Conservation (phyloP, 2,888 invertebrate genomes). For the Adelognathus sp. region DNA sequence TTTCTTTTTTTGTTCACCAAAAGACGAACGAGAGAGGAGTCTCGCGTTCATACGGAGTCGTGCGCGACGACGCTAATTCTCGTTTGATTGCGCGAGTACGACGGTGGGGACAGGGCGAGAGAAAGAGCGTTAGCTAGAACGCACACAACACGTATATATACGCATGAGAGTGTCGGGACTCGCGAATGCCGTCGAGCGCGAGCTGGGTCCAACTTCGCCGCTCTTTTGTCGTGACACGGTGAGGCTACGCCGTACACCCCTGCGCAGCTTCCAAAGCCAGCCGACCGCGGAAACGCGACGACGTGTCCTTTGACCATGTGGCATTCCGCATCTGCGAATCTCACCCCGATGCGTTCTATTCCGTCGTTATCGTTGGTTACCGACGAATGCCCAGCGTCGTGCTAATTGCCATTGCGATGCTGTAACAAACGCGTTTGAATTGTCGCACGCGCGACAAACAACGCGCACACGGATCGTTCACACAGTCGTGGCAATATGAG, state of each 20-base stretch:
- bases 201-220: slow-evolving; percentile 54
- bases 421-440: slow-evolving; percentile 24
- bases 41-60: slow-evolving; percentile 41
- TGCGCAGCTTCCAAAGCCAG: slow-evolving; percentile 26
- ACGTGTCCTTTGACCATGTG: slow-evolving; percentile 56
- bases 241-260: slow-evolving; percentile 5
- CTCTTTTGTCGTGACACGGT: slow-evolving; percentile 54
- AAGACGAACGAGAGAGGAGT: slow-evolving; percentile 10
- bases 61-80: slow-evolving; percentile 52
- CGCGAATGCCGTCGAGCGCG: slow-evolving; percentile 36
- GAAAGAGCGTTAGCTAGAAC: slow-evolving; percentile 36
- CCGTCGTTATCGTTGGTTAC: slow-evolving; percentile 29
- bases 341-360: slow-evolving; percentile 32
- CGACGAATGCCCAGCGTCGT: background rate
- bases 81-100: slow-evolving; percentile 48
- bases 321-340: slow-evolving; percentile 61
- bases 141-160: too few species aligned
- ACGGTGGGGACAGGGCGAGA: background rate
- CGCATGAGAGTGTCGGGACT: slow-evolving; percentile 3
- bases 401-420: slow-evolving; percentile 49
- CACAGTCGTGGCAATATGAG: background rate
- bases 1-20: background rate
- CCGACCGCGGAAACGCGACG: slow-evolving; percentile 52
- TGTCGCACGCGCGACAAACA: slow-evolving; percentile 13
- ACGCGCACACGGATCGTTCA: background rate